phyloP scores from a whole-genome alignment of 2,797 vertebrate species.

The Rhabdophis nuchalis region DNA sequence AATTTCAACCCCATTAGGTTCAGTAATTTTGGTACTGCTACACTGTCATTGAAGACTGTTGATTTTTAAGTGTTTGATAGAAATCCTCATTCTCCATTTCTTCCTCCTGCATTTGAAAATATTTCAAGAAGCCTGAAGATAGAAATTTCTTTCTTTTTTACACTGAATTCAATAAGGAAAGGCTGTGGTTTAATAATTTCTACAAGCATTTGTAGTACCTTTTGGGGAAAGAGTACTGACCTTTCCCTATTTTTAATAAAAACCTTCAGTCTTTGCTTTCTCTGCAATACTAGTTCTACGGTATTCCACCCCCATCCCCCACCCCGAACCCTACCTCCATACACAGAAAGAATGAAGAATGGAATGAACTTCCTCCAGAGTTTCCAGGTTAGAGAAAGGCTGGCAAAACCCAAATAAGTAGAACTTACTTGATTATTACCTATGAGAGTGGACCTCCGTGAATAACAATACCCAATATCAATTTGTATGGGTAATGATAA shows the following conservation, averaged over 20 bases:
- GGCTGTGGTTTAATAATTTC: slow-evolving; percentile 59
- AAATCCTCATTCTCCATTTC: neutral
- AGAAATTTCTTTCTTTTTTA: slow-evolving; percentile 33
- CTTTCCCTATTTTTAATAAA: slow-evolving; percentile 62
- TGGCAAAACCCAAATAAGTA: slow-evolving; percentile 1
- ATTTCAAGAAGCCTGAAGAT: neutral
- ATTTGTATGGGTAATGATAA: neutral
- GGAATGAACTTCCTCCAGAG: slow-evolving; percentile 19
- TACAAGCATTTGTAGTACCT: slow-evolving; percentile 54
- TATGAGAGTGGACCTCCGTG: slow-evolving; percentile 11
- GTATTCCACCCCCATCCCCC: no score
- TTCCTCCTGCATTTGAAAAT: slow-evolving; percentile 16
- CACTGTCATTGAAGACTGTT: slow-evolving; percentile 11
- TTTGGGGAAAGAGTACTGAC: slow-evolving; percentile 54
- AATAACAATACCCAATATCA: slow-evolving; percentile 5
- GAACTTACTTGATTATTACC: slow-evolving; percentile 20
- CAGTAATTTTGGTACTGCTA: neutral
- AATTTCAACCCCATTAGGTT: slow-evolving; percentile 7
- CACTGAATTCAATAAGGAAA: slow-evolving; percentile 66
- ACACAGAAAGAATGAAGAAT: slow-evolving; percentile 15
- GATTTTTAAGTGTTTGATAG: slow-evolving; percentile 6
- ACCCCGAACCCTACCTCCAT: neutral
- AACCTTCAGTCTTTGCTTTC: slow-evolving; percentile 51
- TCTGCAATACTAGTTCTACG: slow-evolving; percentile 20
- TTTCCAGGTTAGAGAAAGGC: neutral